Evolutionary conservation across 2,888 invertebrate genomes (phyloP).

Genomic region (Lordiphosa fenestrarum): DNA sequence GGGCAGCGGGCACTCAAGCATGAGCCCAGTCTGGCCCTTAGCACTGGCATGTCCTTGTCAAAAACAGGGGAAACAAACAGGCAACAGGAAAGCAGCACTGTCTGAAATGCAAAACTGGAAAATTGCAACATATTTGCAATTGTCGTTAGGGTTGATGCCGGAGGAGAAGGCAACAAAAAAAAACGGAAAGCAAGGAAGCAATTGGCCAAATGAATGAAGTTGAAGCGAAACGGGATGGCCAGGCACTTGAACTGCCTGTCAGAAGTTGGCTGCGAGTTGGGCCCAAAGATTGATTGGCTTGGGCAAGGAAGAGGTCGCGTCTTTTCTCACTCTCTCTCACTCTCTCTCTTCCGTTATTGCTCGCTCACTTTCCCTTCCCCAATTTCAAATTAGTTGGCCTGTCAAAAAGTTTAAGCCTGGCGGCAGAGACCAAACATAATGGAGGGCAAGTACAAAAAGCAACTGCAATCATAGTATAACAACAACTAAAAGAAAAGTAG

Average conservation of each 20-base stretch:
- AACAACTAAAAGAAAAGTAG: conserved; percentile 15
- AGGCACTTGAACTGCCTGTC: conserved; percentile 36
- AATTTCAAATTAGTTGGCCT: conserved; percentile 36
- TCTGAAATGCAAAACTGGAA: conserved; percentile 36
- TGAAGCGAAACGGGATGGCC: conserved; percentile 44
- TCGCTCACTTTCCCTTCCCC: conserved; percentile 11
- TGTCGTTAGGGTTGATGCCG: conserved; percentile 41
- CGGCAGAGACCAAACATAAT: conserved; percentile 8
- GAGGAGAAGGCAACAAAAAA: not conserved
- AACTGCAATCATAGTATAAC: conserved; percentile 2
- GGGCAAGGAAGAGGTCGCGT: conserved; percentile 22
- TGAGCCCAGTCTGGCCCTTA: too few relatives aligned
- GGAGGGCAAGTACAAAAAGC: conserved; percentile 6
- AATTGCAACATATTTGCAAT: conserved; percentile 72
- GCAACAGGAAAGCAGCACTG: conserved; percentile 19
- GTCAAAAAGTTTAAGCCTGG: conserved; percentile 36
- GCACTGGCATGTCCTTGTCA: conserved; percentile 34
- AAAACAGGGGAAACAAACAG: conserved; percentile 7
- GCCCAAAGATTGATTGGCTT: conserved; percentile 53
- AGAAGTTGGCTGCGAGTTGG: conserved; percentile 11
- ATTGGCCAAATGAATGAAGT: conserved; percentile 71
- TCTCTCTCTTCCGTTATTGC: conserved; percentile 2
- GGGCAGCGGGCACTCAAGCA: conserved; percentile 17
- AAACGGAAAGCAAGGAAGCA: conserved; percentile 28
- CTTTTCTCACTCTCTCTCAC: conserved; percentile 9